A percentile compares a stretch with the other conserved stretches of the same genome.
phyloP scores from a whole-genome alignment of 2,888 invertebrate genomes.

The Lasioglossum morio region DNA sequence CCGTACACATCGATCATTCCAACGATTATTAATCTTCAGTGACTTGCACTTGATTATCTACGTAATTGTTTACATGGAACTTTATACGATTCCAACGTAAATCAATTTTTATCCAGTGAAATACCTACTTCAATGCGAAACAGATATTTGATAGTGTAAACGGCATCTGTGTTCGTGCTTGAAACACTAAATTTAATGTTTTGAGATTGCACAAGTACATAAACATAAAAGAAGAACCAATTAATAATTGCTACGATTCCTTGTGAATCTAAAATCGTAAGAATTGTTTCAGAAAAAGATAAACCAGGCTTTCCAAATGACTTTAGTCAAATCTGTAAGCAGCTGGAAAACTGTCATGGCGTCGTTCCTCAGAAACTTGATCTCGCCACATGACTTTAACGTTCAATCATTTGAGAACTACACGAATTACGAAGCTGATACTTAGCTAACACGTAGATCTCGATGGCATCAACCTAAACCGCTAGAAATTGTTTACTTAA shows the following conservation, averaged over 20 bases:
- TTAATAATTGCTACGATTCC: neutral
- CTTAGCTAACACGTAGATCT: neutral
- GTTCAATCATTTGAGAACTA: neutral
- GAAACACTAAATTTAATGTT: too few relatives aligned
- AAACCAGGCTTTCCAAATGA: neutral
- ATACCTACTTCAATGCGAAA: too few relatives aligned
- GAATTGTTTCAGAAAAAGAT: neutral
- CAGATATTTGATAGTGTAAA: too few relatives aligned
- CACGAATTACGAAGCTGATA: conserved; percentile 6
- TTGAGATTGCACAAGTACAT: too few relatives aligned
- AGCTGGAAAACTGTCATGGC: neutral
- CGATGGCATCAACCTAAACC: conserved; percentile 6
- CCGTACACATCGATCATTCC: neutral
- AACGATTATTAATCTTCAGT: neutral
- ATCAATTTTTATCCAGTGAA: too few relatives aligned
- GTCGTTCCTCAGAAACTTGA: neutral
- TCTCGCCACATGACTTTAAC: neutral
- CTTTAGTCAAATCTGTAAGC: neutral
- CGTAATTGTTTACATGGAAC: too few relatives aligned
- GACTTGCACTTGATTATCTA: too few relatives aligned
- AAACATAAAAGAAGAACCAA: neutral
- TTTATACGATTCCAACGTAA: too few relatives aligned
- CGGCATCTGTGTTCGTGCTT: too few relatives aligned
- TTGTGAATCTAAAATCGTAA: neutral
- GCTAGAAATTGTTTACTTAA: conserved; percentile 14